These are phyloP conservation scores for Drosophila kuntzei DNA, from an alignment of 2,888 invertebrate genomes.

Conservation along the genomic window DNA sequence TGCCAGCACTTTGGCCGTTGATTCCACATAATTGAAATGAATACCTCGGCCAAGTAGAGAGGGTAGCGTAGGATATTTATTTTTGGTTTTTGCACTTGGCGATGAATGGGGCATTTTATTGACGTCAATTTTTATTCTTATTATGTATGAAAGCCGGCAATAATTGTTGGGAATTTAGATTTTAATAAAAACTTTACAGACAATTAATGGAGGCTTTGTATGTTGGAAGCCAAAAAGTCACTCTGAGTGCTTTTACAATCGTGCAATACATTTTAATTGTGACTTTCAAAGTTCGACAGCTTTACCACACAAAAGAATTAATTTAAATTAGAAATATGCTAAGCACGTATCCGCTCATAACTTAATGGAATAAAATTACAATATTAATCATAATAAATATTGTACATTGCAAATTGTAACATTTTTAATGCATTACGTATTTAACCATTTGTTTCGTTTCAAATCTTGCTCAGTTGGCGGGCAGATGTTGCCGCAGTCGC, in stretches of 20 bases:
- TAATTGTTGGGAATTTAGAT: slow-evolving; percentile 19
- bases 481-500: not conserved
- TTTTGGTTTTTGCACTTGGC: slow-evolving; percentile 33
- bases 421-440: not conserved
- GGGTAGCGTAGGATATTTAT: slow-evolving; percentile 27
- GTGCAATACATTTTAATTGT: slow-evolving; percentile 27
- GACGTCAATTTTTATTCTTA: slow-evolving; percentile 1
- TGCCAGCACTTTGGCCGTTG: slow-evolving; percentile 30
- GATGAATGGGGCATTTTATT: slow-evolving; percentile 19
- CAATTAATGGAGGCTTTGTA: slow-evolving; percentile 21
- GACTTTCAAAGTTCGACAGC: not conserved
- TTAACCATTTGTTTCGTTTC: slow-evolving; percentile 13
- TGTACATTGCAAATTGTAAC: too few relatives aligned
- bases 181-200: slow-evolving; percentile 21
- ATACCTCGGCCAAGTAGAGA: slow-evolving; percentile 30
- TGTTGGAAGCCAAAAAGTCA: slow-evolving; percentile 1
- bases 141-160: slow-evolving; percentile 11
- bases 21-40: slow-evolving; percentile 67
- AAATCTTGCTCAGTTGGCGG: slow-evolving; percentile 40
- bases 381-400: not conserved
- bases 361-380: not conserved
- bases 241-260: slow-evolving; percentile 22
- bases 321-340: not conserved
- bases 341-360: not conserved
- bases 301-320: not conserved